These are phyloP conservation scores for Pseudois nayaur DNA, from an alignment of 2,113 vertebrate genomes.

Conservation along the genomic window DNA sequence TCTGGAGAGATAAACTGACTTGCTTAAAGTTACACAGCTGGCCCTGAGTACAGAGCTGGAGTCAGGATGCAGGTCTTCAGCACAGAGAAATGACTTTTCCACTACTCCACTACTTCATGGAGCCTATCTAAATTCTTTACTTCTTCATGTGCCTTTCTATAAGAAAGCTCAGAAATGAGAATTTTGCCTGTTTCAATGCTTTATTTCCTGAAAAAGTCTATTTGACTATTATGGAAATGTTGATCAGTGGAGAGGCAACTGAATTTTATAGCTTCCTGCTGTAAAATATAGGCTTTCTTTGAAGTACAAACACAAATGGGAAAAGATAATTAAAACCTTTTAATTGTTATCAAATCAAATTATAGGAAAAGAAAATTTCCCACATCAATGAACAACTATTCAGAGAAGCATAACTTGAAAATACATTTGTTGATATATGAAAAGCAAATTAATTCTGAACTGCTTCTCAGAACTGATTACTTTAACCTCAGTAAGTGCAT, in stretches of 20 bases:
- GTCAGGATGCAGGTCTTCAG: neutral
- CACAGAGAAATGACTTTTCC: neutral
- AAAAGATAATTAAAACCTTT: neutral
- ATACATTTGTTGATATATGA: neutral
- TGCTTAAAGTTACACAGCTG: neutral
- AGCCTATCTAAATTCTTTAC: neutral
- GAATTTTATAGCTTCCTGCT: neutral
- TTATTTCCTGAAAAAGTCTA: neutral
- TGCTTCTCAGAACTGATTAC: neutral
- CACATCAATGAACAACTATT: neutral
- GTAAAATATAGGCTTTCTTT: neutral
- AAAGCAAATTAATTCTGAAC: neutral
- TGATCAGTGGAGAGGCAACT: neutral
- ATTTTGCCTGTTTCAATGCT: neutral
- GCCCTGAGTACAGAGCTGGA: neutral
- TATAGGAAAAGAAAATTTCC: neutral
- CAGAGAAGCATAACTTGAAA: neutral
- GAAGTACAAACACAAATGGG: neutral
- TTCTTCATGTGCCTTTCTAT: neutral
- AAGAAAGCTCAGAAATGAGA: neutral
- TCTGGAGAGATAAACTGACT: neutral
- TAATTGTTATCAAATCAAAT: neutral
- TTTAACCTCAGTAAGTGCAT: neutral
- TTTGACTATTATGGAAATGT: neutral
- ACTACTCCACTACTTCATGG: neutral